Evolutionary conservation across 2,888 invertebrate species (phyloP).

Genomic region (Xiphydria camelus): DNA sequence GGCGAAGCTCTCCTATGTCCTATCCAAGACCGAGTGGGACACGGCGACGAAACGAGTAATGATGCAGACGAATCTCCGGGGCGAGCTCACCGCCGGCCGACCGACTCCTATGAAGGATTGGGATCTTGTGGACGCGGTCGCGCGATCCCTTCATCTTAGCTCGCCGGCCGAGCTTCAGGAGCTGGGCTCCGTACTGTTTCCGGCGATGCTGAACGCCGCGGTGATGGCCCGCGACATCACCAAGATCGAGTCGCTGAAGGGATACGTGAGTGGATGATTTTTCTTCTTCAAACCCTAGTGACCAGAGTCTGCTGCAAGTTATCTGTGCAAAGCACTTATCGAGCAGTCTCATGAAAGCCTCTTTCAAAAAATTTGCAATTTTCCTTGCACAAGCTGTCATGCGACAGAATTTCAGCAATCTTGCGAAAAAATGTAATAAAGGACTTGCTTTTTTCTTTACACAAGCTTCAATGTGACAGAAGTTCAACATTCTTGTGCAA

Average conservation of each 20-base stretch:
- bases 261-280: slow-evolving; percentile 53
- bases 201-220: slow-evolving; percentile 71
- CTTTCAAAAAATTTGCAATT: too few relatives aligned
- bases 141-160: slow-evolving; percentile 62
- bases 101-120: slow-evolving; percentile 52
- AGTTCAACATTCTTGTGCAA: too few relatives aligned
- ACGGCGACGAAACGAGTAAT: slow-evolving; percentile 71
- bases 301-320: too few relatives aligned
- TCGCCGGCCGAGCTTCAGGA: slow-evolving; percentile 63
- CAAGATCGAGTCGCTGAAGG: slow-evolving; percentile 59
- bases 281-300: too few relatives aligned
- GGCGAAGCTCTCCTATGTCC: slow-evolving; percentile 86
- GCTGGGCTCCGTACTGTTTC: slow-evolving; percentile 66
- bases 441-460: too few relatives aligned
- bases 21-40: slow-evolving; percentile 75
- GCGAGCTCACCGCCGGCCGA: slow-evolving; percentile 70
- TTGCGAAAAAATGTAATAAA: too few relatives aligned
- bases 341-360: too few relatives aligned
- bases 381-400: too few relatives aligned
- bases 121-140: slow-evolving; percentile 66
- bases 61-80: slow-evolving; percentile 77
- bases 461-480: too few relatives aligned
- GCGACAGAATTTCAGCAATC: too few relatives aligned
- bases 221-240: slow-evolving; percentile 61
- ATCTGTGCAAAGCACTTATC: too few relatives aligned